Evolutionary conservation across 2,797 vertebrate genomes (phyloP), one percentile per base, ranked within the genome.

Genomic region (Muscicapa striata): DNA sequence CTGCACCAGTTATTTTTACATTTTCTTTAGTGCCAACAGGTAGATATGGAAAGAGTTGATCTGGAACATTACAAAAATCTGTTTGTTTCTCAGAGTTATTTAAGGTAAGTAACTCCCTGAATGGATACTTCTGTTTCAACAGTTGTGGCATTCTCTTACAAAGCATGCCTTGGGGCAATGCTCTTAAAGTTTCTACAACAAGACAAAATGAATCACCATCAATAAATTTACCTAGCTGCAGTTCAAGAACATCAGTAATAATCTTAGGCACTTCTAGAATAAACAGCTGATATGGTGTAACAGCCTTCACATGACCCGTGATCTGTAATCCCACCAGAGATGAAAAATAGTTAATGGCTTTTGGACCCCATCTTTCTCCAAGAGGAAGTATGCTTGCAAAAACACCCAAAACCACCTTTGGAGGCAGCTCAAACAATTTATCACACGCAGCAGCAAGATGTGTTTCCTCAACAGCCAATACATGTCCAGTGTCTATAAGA

Each of bases 161-260:
- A 66, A 97, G 96, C 54, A 96, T 97, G 89, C 97, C 97, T 29
- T 97, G 85, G 2, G 98, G 97, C 49, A 97, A 95, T 21, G 97
- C 98, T 93, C 97, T 97, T 87, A 98, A 96, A 91, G 98, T 97
- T 96, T 98, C 97, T 80, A 99, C 97, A 97, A 99, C 92, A 57
- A 99, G 94, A 89, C 98, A 93, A 97, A 99, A 99, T 1, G 99
- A 99, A 90, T 98, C 97, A 27, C 97, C 98, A 97, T 99, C 99
- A 72, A 98, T 89, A 91, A 97, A 95, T 96, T 98, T 99, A 78
- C 98, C 99, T 83, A 99, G 97, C 8, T 96, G 96, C 81, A 98
- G 96, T 94, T 97, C 97, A 80, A 98, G 95, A 67, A 99, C 95
- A 74, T 98, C 97, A 29, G 59, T 95, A 93, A 98, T 98, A 81